These are phyloP conservation scores for Enteromius thamalakanensis DNA, from an alignment of 2,797 vertebrate genomes.

Conservation along the genomic window DNA sequence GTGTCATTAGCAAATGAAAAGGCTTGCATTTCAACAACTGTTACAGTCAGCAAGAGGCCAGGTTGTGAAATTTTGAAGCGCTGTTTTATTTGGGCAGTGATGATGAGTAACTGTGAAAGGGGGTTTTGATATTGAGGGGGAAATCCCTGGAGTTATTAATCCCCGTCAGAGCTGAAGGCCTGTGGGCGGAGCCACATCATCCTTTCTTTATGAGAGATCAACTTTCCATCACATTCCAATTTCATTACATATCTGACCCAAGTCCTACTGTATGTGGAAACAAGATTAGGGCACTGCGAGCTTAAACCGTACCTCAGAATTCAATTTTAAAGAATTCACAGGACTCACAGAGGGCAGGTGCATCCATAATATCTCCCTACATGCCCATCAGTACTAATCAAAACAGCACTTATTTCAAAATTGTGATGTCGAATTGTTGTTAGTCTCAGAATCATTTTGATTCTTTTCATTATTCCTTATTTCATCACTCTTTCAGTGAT, in stretches of 20 bases:
- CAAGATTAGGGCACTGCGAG: slow-evolving; percentile 60
- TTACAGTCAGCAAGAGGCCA: slow-evolving; percentile 15
- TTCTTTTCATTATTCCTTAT: not conserved
- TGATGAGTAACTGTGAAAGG: slow-evolving; percentile 40
- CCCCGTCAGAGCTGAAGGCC: slow-evolving; percentile 40
- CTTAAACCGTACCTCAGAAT: slow-evolving; percentile 59
- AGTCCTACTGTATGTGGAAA: slow-evolving; percentile 61
- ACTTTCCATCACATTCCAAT: slow-evolving; percentile 61
- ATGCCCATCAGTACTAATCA: slow-evolving; percentile 23
- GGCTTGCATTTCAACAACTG: slow-evolving; percentile 10
- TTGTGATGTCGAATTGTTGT: slow-evolving; percentile 25
- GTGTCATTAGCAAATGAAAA: slow-evolving; percentile 34
- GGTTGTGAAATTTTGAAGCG: slow-evolving; percentile 7
- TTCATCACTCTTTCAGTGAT: slow-evolving; percentile 24
- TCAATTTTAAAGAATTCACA: slow-evolving; percentile 57
- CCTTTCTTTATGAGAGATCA: slow-evolving; percentile 60
- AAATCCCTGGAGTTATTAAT: slow-evolving; percentile 57
- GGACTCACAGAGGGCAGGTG: slow-evolving; percentile 45
- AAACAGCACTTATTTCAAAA: slow-evolving; percentile 45
- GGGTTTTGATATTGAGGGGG: slow-evolving; percentile 50
- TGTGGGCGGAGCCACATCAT: slow-evolving; percentile 56
- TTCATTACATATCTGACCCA: slow-evolving; percentile 61
- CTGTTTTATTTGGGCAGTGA: slow-evolving; percentile 37
- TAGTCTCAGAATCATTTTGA: not conserved
- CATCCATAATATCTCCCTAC: slow-evolving; percentile 39